Evolutionary conservation across 2,113 vertebrate species (phyloP).

Genomic region (Podiceps cristatus): DNA sequence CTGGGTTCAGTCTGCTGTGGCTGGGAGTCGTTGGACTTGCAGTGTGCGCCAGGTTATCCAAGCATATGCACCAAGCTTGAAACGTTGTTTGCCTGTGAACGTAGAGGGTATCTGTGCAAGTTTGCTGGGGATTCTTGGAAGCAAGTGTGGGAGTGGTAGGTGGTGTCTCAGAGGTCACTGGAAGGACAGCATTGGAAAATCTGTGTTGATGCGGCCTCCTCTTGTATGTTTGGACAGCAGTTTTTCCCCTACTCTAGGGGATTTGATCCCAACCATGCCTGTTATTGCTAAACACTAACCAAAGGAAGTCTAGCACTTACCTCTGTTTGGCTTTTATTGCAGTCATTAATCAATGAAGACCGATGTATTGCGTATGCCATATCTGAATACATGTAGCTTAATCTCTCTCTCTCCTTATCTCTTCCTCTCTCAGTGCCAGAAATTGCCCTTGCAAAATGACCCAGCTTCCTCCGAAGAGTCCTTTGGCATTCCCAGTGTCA

Average conservation of each 20-base stretch:
- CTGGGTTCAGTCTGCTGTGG: background rate
- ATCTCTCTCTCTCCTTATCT: conserved; percentile 37
- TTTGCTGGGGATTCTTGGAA: background rate
- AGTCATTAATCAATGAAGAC: background rate
- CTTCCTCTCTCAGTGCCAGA: conserved; percentile 29
- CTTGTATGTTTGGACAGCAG: background rate
- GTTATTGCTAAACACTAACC: background rate
- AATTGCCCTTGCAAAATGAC: conserved; percentile 81
- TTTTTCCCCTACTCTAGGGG: background rate
- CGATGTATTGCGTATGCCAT: rapidly evolving
- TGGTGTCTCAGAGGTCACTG: background rate
- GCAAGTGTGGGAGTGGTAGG: background rate
- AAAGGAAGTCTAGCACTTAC: conserved; percentile 12
- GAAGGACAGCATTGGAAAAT: background rate
- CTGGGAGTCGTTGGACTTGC: background rate
- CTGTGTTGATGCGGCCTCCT: background rate
- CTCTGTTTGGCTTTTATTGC: conserved; percentile 7
- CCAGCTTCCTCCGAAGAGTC: conserved; percentile 75
- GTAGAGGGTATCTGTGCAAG: background rate
- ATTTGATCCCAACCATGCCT: background rate
- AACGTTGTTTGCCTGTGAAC: background rate
- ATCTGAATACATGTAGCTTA: background rate
- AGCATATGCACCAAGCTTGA: rapidly evolving
- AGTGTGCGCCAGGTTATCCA: background rate
- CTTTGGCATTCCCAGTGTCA: conserved; percentile 71